These are phyloP conservation scores for Canis aureus DNA, from an alignment of 2,113 vertebrate species.

Conservation along the genomic window DNA sequence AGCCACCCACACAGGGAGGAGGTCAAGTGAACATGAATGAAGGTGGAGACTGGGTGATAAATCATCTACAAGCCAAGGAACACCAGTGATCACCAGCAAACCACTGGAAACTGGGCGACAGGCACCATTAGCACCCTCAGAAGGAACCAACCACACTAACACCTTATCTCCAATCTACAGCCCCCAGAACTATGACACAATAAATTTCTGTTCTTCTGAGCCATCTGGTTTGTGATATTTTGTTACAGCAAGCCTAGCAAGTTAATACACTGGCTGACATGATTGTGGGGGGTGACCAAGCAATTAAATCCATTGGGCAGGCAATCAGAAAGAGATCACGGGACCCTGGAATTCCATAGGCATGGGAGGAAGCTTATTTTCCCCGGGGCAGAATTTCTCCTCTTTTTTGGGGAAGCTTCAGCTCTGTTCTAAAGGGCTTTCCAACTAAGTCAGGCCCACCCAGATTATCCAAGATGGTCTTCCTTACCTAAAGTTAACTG, in stretches of 20 bases:
- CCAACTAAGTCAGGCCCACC: not conserved
- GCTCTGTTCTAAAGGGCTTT: not conserved
- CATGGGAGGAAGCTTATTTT: not conserved
- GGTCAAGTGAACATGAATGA: not conserved
- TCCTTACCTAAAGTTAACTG: not conserved
- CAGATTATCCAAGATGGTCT: not conserved
- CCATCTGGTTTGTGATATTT: not conserved
- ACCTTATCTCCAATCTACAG: not conserved
- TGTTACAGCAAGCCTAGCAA: not conserved
- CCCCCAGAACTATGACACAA: constrained; percentile 10
- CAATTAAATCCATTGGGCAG: not conserved
- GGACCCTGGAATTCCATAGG: not conserved
- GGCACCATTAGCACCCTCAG: not conserved
- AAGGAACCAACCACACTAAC: not conserved
- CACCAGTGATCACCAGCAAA: not conserved
- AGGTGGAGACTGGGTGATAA: not conserved
- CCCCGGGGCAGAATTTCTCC: not conserved
- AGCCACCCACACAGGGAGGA: not conserved
- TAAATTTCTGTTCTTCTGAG: constrained; percentile 43
- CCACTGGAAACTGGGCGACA: not conserved
- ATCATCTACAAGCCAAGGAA: not conserved
- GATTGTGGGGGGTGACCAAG: not conserved
- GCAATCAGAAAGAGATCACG: not conserved
- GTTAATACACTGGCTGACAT: not conserved
- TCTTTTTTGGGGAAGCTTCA: not conserved